Evolutionary conservation across 2,797 vertebrate species (phyloP).

Genomic region (Crax fasciolata): DNA sequence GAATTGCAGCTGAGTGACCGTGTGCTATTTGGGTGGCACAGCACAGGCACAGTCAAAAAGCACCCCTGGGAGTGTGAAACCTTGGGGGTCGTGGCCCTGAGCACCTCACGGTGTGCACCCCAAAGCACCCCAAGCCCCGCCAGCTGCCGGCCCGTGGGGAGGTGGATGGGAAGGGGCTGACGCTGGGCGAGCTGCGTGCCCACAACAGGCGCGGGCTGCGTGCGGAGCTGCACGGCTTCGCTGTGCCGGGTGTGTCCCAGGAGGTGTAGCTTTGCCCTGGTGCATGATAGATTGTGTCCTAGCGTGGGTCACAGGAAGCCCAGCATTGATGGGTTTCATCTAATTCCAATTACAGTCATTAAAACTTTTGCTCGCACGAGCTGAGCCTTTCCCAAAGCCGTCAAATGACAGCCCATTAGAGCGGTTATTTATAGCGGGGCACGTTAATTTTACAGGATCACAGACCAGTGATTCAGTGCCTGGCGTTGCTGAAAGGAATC

Average conservation of each 20-base stretch:
- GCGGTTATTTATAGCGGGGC: conserved; percentile 80
- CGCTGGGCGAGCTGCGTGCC: fast-evolving
- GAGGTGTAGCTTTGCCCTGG: conserved; percentile 57
- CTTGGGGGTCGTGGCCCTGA: not conserved
- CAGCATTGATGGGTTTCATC: conserved; percentile 78
- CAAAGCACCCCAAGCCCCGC: not conserved
- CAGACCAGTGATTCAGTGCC: conserved; percentile 80
- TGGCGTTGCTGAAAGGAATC: conserved; percentile 77
- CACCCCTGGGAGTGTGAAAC: not conserved
- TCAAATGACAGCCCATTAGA: conserved; percentile 79
- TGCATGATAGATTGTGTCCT: conserved; percentile 75
- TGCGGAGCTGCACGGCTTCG: too few species aligned
- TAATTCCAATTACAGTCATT: conserved; percentile 82
- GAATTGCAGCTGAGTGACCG: fast-evolving
- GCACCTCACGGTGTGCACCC: not conserved
- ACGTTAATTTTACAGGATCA: conserved; percentile 81
- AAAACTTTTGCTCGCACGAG: conserved; percentile 77
- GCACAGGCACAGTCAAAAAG: not conserved
- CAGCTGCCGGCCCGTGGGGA: fast-evolving
- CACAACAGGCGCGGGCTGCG: not conserved
- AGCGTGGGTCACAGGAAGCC: conserved; percentile 68
- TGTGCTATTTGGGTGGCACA: not conserved
- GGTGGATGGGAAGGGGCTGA: fast-evolving
- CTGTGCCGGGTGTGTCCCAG: not conserved
- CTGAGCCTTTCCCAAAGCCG: conserved; percentile 76